A percentile compares a stretch with the other conserved stretches of the same genome.
phyloP scores from a whole-genome alignment of 2,797 vertebrate genomes.

The Crocidura indochinensis region DNA sequence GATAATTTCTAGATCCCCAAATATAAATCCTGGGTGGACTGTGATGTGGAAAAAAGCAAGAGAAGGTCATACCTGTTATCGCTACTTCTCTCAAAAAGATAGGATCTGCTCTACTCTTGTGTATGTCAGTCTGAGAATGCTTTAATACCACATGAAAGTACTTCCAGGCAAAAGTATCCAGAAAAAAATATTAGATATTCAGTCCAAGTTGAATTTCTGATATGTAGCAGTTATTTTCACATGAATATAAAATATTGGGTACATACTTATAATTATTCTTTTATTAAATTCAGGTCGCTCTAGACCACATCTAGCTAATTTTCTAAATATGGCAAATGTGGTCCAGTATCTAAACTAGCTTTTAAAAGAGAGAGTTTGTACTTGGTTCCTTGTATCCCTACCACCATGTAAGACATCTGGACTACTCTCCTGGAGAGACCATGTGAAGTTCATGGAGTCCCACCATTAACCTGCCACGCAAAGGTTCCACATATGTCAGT shows the following conservation, averaged over 20 bases:
- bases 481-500: no score
- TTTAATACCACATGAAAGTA: no score
- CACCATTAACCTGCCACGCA: no score
- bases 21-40: background rate
- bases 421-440: no score
- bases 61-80: background rate
- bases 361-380: background rate
- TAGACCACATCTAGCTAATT: background rate
- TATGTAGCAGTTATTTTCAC: background rate
- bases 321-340: background rate
- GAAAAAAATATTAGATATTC: background rate
- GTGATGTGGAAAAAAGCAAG: rapidly evolving
- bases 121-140: no score
- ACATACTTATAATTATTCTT: background rate
- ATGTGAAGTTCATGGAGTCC: no score
- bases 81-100: background rate
- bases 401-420: background rate
- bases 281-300: background rate
- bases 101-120: background rate
- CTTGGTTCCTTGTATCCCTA: background rate
- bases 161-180: no score
- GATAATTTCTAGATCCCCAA: background rate
- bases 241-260: background rate
- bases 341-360: background rate
- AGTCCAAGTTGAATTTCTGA: background rate